A percentile compares a stretch with the other conserved stretches of the same genome.
Evolutionary conservation across 2,888 invertebrate genomes (phyloP).

Genomic region (Parthenolecanium corni): DNA sequence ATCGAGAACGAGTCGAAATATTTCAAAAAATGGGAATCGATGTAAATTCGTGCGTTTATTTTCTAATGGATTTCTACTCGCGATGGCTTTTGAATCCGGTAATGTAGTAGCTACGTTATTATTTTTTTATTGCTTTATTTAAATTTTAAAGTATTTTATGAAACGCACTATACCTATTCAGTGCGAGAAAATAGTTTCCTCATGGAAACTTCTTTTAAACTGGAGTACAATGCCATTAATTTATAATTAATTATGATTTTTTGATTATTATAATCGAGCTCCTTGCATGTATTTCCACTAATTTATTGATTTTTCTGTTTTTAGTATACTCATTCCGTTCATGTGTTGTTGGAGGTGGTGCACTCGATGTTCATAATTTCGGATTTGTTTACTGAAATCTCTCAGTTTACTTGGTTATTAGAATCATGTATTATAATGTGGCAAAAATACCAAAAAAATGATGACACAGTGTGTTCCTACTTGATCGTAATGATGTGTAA

Average conservation of each 20-base stretch:
- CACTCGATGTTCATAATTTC: slow-evolving; percentile 59
- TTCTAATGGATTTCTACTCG: slow-evolving; percentile 59
- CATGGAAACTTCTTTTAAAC: background rate
- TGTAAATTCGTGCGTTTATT: slow-evolving; percentile 82
- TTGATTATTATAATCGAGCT: too few species aligned
- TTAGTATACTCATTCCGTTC: slow-evolving; percentile 8
- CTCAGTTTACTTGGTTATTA: slow-evolving; percentile 70
- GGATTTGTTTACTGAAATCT: slow-evolving; percentile 61
- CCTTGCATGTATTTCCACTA: too few species aligned
- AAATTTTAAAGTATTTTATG: background rate
- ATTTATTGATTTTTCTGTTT: background rate
- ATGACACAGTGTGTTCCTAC: slow-evolving; percentile 63
- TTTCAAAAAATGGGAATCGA: slow-evolving; percentile 57
- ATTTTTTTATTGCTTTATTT: slow-evolving; percentile 24
- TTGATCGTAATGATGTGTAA: slow-evolving; percentile 55
- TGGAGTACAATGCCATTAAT: background rate
- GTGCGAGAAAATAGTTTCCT: slow-evolving; percentile 4
- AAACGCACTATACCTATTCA: too few species aligned
- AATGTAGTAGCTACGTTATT: slow-evolving; percentile 28
- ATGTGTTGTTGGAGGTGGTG: slow-evolving; percentile 42
- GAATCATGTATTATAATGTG: slow-evolving; percentile 55
- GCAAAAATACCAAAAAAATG: slow-evolving; percentile 56
- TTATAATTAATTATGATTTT: background rate
- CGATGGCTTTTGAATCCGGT: slow-evolving; percentile 15
- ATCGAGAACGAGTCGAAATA: slow-evolving; percentile 30